These are phyloP conservation scores for Ostrea edulis DNA, from an alignment of 1,140 invertebrate genomes.

Conservation along the genomic window DNA sequence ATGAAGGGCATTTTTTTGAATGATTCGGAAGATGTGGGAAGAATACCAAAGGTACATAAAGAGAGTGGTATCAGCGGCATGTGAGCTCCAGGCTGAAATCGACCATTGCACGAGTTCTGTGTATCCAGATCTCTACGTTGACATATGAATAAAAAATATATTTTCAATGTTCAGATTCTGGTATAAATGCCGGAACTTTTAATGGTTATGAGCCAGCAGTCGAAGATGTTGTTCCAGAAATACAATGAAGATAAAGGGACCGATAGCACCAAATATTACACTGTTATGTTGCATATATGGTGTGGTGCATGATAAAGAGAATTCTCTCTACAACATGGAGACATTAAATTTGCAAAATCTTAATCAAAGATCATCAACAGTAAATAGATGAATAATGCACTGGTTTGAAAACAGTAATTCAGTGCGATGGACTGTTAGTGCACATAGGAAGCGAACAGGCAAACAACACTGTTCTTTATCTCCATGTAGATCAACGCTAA, in stretches of 20 bases:
- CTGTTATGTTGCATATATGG: neutral
- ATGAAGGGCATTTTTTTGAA: neutral
- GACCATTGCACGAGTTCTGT: neutral
- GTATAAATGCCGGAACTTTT: neutral
- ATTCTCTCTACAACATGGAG: neutral
- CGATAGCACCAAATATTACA: neutral
- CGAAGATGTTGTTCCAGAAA: neutral
- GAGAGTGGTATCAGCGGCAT: neutral
- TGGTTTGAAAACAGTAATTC: neutral
- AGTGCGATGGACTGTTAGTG: neutral
- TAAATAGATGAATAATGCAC: conserved; percentile 9
- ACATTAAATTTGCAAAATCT: neutral
- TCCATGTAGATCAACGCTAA: neutral
- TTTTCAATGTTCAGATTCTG: neutral
- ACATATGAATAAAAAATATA: neutral
- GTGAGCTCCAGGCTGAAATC: neutral
- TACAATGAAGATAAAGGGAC: neutral
- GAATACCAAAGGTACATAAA: neutral
- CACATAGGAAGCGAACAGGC: neutral
- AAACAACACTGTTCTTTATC: neutral
- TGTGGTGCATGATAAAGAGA: neutral
- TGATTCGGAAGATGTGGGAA: neutral
- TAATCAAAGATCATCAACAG: conserved; percentile 16
- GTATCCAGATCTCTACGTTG: neutral
- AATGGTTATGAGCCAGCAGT: neutral